phyloP scores from a whole-genome alignment of 92 coral and sea anemone species.

The Chrysogorgia sp. region DNA sequence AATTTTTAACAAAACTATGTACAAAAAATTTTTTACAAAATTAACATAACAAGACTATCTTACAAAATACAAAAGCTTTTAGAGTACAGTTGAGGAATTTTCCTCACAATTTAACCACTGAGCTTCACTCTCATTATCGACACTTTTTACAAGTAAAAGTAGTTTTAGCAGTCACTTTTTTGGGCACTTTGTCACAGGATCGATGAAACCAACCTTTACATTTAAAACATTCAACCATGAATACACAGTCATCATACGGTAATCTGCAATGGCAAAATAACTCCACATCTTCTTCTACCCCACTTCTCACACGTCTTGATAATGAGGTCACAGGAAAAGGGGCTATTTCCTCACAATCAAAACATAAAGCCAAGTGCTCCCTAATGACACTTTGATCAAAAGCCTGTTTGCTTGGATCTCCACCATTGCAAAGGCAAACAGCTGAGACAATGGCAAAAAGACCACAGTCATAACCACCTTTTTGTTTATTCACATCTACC shows the following conservation, averaged over 20 bases:
- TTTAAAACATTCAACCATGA: neutral
- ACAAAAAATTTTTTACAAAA: too few species aligned
- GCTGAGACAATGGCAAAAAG: too few species aligned
- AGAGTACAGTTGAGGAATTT: too few species aligned
- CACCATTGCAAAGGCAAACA: conserved; percentile 12
- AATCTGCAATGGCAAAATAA: neutral
- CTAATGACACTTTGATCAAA: conserved; percentile 1
- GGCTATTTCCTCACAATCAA: neutral
- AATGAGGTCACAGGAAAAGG: too few species aligned
- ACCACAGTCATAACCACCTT: neutral
- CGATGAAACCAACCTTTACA: neutral
- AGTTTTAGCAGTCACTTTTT: neutral
- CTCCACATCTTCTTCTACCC: neutral
- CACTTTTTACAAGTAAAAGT: neutral
- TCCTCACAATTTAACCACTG: too few species aligned
- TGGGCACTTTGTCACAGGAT: neutral
- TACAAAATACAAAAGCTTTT: too few species aligned
- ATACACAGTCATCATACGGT: neutral
- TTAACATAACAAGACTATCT: too few species aligned
- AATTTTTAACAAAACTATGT: too few species aligned
- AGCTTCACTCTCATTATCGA: neutral
- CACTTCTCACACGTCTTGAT: neutral
- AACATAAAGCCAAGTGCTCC: neutral
- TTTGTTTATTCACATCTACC: neutral
- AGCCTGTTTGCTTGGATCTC: neutral